phyloP scores from a whole-genome alignment of 2,888 invertebrate genomes.

The Clistopyga incitator region DNA sequence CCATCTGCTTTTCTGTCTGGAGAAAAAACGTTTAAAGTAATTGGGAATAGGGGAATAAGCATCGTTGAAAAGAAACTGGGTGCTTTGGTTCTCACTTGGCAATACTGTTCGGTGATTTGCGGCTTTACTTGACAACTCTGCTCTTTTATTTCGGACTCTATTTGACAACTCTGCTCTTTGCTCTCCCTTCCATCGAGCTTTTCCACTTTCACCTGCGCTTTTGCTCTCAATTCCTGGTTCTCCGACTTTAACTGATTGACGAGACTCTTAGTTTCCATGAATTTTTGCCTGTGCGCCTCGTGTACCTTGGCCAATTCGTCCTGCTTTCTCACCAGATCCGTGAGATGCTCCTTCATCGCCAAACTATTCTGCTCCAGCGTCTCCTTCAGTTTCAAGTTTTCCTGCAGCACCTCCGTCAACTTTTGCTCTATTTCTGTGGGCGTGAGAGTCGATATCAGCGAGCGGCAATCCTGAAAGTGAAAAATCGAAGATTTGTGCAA shows the following conservation, averaged over 20 bases:
- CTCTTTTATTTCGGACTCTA: background rate
- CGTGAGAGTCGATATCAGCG: constrained; percentile 75
- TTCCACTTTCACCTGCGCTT: constrained; percentile 38
- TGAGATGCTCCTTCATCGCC: constrained; percentile 89
- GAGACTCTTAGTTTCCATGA: constrained; percentile 87
- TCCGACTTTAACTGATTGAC: constrained; percentile 83
- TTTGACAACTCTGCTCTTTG: constrained; percentile 1
- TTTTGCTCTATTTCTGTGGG: constrained; percentile 85
- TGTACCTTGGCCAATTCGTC: constrained; percentile 88
- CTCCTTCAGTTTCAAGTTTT: constrained; percentile 87
- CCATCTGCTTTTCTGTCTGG: constrained; percentile 19
- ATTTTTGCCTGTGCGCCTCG: constrained; percentile 88
- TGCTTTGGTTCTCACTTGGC: too few species aligned
- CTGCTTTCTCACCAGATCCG: constrained; percentile 87
- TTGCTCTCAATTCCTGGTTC: constrained; percentile 77
- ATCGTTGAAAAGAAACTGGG: too few species aligned
- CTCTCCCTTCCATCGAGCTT: background rate
- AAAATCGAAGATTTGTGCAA: too few species aligned
- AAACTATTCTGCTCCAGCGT: constrained; percentile 88
- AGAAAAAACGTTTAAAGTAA: background rate
- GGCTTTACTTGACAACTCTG: too few species aligned
- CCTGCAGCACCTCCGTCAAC: constrained; percentile 86
- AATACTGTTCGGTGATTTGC: too few species aligned
- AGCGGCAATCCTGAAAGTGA: constrained; percentile 75
- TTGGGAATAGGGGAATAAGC: too few species aligned